phyloP scores from a whole-genome alignment of 2,113 vertebrate genomes.

The Calypte anna region DNA sequence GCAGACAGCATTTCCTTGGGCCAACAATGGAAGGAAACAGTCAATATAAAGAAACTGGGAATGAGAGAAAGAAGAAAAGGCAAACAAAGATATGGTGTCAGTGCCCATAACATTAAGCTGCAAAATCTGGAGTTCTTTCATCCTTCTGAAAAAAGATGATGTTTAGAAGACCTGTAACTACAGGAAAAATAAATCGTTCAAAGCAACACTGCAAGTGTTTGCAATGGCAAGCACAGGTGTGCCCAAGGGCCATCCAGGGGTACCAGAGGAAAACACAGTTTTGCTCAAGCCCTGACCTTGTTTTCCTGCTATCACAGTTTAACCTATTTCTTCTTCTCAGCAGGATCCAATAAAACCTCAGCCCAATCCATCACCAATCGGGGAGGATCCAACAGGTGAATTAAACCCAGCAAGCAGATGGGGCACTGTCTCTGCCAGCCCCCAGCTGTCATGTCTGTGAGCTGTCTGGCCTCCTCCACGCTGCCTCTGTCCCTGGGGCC shows the following conservation, averaged over 20 bases:
- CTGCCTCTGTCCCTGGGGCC: background rate
- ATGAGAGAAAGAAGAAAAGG: background rate
- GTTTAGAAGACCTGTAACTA: background rate
- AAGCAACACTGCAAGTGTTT: background rate
- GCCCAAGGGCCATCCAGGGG: background rate
- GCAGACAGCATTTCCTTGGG: background rate
- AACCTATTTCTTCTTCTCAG: constrained; percentile 46
- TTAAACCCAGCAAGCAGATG: constrained; percentile 44
- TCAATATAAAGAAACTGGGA: background rate
- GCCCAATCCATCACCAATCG: background rate
- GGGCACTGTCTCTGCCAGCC: background rate
- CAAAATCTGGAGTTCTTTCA: background rate
- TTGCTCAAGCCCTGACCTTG: constrained; percentile 10
- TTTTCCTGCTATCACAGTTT: background rate
- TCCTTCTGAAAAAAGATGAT: background rate
- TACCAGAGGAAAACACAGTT: background rate
- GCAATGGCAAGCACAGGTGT: accelerated
- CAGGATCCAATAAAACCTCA: constrained; percentile 33
- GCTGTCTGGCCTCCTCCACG: background rate
- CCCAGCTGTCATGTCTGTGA: constrained; percentile 46
- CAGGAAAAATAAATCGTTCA: too few species aligned
- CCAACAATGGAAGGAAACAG: background rate
- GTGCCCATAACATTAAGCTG: background rate
- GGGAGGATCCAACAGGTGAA: constrained; percentile 46
- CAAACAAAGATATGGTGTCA: background rate